Base-by-base conservation (phyloP, 1,140 invertebrate genomes). In the Caenorhabditis inopinata region DNA sequence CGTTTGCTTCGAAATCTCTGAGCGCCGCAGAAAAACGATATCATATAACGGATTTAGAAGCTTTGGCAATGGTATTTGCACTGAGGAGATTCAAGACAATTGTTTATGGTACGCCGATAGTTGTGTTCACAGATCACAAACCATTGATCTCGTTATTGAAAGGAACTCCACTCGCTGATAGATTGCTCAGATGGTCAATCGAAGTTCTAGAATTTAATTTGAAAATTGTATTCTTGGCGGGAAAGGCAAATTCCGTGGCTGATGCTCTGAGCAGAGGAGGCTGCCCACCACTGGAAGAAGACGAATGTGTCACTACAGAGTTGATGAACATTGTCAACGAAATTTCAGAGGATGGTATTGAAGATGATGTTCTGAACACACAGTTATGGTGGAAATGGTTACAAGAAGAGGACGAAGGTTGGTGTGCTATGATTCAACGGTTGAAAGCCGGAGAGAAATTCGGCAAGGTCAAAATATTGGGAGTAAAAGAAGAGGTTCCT, bases 1-100 rank as follows among this genome's bases (percentile, higher is more conserved):
- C 82, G 12, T 83, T 51, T 35, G 25, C 35, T 1, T 83, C 83
- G 11, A 32, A 77, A 45, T 42, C 27, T 21, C 27, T 83, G 1
- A 80, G 73, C 5, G 29, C 75, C 0, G 29, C 38, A 2, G 83
- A 83, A 73, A 75, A 21, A 35, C 76, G 76, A 1, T 83, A 83
- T 74, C 47, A 62, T 46, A 29, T 78, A 0, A 46, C 32, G 18
- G 83, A 83, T 32, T 12, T 73, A 16, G 82, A 83, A 73, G 81
- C 81, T 7, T 51, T 83, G 21, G 82, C 51, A 3, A 58, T 83
- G 25, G 0, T 35, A 6, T 58, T 18, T 25, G 73, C 73, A 23
- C 18, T 81, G 23, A 2, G 25, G n/a, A 5, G 74, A 29, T 81
- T 78, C 21, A 35, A 58, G 16, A 14, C 75, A 2, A 35, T 77